Conservation (phyloP, 2,888 invertebrate species). For the Tipula unca region DNA sequence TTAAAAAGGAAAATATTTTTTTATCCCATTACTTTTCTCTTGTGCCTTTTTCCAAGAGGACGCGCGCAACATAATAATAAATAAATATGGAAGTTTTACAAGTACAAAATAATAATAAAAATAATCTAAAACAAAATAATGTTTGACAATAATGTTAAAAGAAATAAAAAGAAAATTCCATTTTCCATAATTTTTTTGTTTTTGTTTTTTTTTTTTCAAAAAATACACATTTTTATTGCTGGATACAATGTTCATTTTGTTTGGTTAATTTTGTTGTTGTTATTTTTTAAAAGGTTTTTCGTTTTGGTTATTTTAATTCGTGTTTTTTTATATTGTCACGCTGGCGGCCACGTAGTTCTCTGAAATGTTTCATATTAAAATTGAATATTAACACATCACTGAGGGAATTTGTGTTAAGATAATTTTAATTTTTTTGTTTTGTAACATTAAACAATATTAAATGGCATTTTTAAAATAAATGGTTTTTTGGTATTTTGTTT, state of each 20-base stretch:
- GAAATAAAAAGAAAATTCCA: not conserved
- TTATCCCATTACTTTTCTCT: too few species aligned
- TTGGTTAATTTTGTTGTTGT: not conserved
- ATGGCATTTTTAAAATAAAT: not conserved
- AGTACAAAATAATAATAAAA: not conserved
- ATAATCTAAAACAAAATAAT: not conserved
- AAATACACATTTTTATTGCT: not conserved
- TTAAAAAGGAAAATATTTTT: too few species aligned
- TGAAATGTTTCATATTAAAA: not conserved
- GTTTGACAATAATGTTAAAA: not conserved
- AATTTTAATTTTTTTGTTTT: not conserved
- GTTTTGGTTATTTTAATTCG: not conserved
- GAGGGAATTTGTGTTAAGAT: not conserved
- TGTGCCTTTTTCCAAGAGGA: not conserved
- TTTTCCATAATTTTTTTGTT: not conserved
- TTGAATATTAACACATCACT: not conserved
- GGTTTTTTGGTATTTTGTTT: not conserved
- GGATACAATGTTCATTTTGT: not conserved
- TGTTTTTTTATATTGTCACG: not conserved
- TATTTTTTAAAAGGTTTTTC: not conserved
- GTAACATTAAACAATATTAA: not conserved
- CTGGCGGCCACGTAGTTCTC: not conserved
- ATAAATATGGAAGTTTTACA: not conserved
- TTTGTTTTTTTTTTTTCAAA: not conserved
- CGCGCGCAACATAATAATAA: not conserved